Percentiles rank a stretch among this genome's conserved stretches.
Evolutionary conservation across 2,888 invertebrate genomes (phyloP).

Genomic region (Drosophila seclusa): DNA sequence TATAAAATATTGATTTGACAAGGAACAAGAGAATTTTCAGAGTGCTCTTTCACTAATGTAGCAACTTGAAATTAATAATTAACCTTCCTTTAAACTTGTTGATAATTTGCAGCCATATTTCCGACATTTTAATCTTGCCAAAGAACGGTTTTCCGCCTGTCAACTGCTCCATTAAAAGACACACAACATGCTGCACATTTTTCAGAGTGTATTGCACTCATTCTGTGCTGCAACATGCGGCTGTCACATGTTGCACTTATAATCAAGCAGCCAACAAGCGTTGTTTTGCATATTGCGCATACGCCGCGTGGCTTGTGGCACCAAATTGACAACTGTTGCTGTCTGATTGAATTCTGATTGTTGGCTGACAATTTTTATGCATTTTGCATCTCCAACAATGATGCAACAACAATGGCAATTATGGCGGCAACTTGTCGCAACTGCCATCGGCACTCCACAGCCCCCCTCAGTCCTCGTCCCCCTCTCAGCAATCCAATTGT

Average conservation of each 20-base stretch:
- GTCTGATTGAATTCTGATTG: constrained; percentile 76
- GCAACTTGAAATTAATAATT: background rate
- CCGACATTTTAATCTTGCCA: background rate
- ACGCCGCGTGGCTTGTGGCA: constrained; percentile 46
- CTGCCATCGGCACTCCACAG: background rate
- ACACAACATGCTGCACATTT: background rate
- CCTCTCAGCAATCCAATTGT: constrained; percentile 1
- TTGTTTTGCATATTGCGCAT: constrained; percentile 53
- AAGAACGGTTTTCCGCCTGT: background rate
- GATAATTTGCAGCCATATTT: background rate
- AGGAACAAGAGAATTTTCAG: background rate
- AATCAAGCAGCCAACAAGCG: constrained; percentile 26
- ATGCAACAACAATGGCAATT: constrained; percentile 47
- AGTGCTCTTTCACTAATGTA: background rate
- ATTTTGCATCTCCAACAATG: constrained; percentile 49
- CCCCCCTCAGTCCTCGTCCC: background rate
- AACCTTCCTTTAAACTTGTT: background rate
- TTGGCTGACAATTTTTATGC: constrained; percentile 54
- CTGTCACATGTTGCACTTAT: constrained; percentile 39
- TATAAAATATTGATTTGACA: background rate
- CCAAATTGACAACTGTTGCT: constrained; percentile 76
- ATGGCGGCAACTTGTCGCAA: constrained; percentile 45
- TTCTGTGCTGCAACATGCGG: constrained; percentile 44
- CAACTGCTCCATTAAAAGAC: background rate
- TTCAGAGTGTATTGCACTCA: constrained; percentile 13